A percentile compares a stretch with the other conserved stretches of the same genome.
These are phyloP conservation scores for Caenorhabditis japonica DNA, from an alignment of 2,888 invertebrate genomes.

Conservation along the genomic window DNA sequence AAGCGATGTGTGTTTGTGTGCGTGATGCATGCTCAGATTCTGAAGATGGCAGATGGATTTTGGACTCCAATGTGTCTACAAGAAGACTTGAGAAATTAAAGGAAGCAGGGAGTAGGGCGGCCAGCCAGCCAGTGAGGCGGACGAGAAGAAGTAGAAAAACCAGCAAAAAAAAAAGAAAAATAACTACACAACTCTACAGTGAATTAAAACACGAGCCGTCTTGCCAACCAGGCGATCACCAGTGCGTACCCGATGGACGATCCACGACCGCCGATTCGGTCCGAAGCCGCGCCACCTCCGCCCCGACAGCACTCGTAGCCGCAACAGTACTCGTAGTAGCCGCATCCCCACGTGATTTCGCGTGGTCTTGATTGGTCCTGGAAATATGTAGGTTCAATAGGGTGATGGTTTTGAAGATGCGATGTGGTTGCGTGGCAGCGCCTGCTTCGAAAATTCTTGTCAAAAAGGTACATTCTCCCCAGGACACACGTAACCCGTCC, in stretches of 20 bases:
- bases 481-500: too few relatives aligned
- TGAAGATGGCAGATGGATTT: neutral
- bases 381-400: conserved; percentile 5
- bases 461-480: too few relatives aligned
- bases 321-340: conserved; percentile 73
- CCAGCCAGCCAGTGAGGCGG: neutral
- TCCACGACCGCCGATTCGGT: conserved; percentile 24
- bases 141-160: conserved; percentile 1
- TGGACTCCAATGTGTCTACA: conserved; percentile 12
- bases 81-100: neutral
- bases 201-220: conserved; percentile 33
- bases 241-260: conserved; percentile 59
- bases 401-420: neutral
- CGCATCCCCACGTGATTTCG: conserved; percentile 76
- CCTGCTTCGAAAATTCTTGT: neutral
- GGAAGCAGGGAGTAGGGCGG: neutral
- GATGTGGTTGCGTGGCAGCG: neutral
- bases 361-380: conserved; percentile 73
- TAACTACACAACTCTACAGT: conserved; percentile 3
- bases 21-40: neutral
- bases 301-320: conserved; percentile 74
- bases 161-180: conserved; percentile 10
- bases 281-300: conserved; percentile 20
- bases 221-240: conserved; percentile 30
- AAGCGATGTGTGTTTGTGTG: conserved; percentile 1